These are phyloP conservation scores for Gobiocypris rarus DNA, from an alignment of 2,113 vertebrate species.

Conservation along the genomic window DNA sequence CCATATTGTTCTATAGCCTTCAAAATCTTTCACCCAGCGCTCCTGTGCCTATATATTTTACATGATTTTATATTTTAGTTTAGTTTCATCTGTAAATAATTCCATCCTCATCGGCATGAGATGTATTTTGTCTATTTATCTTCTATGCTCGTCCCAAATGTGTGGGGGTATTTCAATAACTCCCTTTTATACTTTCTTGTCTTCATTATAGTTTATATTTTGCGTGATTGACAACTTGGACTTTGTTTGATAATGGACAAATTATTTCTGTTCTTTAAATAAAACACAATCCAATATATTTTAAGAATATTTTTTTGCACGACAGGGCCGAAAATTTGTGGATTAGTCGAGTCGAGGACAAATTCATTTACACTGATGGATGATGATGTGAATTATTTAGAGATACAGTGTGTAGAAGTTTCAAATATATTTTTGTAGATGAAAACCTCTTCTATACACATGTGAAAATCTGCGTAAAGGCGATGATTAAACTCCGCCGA, in stretches of 20 bases:
- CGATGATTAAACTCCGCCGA: background rate
- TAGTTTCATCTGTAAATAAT: background rate
- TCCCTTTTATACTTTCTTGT: background rate
- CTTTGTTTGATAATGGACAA: background rate
- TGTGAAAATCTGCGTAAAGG: background rate
- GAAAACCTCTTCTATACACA: background rate
- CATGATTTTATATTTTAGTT: background rate
- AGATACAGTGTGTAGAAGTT: background rate
- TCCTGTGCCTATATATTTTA: background rate
- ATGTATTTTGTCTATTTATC: no score
- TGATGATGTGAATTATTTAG: background rate
- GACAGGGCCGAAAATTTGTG: background rate
- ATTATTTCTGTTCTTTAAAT: background rate
- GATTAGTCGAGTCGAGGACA: background rate
- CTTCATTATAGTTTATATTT: background rate
- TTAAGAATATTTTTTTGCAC: background rate
- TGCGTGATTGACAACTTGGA: background rate
- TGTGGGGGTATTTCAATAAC: background rate
- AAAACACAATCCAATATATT: background rate
- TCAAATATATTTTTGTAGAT: background rate
- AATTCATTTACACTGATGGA: background rate
- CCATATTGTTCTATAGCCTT: background rate
- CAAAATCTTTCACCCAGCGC: no score
- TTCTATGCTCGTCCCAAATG: background rate
- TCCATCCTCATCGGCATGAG: background rate